Evolutionary conservation across 2,113 vertebrate genomes (phyloP), one percentile per base, ranked within the genome.

Genomic region (Phainopepla nitens): DNA sequence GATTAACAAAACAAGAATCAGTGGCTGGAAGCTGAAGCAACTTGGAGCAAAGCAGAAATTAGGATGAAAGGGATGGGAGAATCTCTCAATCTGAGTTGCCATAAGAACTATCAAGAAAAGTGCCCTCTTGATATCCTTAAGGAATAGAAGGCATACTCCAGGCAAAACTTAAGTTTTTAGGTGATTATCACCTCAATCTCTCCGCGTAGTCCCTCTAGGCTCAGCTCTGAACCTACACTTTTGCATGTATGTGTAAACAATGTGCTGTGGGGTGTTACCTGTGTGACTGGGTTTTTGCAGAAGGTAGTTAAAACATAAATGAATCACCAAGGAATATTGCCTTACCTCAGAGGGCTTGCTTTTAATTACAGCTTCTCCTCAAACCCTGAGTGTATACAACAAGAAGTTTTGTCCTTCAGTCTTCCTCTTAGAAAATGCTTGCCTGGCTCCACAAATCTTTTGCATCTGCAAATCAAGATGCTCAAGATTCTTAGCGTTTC

Each of bases 401-500:
- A 68, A 36, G 12, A 57, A 33, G 16, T 56, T 72, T 29, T 58
- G 27, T 39, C 13, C 41, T 60, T 56, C 54, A n/a, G n/a, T 25
- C 9, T 62, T 69, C 5, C 13, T 50, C 23, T 49, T 92, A 98
- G 98, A 76, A 97, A 98, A 91, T 98, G 98, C 92, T 98, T 96
- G 29, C 76, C 98, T 45, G 97, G 98, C 69, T 86, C 96, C 61
- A 97, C 96, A 70, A 98, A 98, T 84, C 12, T 39, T 39, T 39
- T 39, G 39, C 39, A 12, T 39, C 92, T 97, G 23, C 97, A 98
- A 85, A 97, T 98, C 57, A 92, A 98, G 76, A 82, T 72, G 49
- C 98, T 99, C 93, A 99, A 98, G 82, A 96, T 44, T 58, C 33
- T 76, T 36, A 50, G 36, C 0, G 91, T 49, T 97, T 99, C 13